Conservation (phyloP, 2,888 invertebrate species). For the Zonitis immaculata region DNA sequence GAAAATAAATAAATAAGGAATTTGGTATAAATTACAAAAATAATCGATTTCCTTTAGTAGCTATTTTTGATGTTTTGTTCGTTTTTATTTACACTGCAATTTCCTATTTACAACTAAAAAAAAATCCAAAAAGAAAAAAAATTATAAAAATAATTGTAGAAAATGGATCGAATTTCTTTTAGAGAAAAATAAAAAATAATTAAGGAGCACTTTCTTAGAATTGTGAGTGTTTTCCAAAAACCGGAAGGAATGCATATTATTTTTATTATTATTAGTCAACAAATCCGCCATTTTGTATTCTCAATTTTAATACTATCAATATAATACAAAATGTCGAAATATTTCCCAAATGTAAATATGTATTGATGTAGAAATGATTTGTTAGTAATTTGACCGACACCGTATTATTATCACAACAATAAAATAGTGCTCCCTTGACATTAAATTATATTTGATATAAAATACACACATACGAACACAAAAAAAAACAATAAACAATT, state of each 20-base stretch:
- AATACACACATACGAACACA: constrained; percentile 2
- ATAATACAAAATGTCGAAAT: neutral
- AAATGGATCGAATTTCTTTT: constrained; percentile 4
- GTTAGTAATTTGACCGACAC: neutral
- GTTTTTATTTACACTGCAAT: constrained; percentile 12
- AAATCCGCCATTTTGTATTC: neutral
- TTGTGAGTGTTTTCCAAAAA: neutral
- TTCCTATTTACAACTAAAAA: constrained; percentile 9
- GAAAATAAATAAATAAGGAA: neutral
- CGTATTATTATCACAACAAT: constrained; percentile 7
- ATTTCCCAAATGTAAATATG: neutral
- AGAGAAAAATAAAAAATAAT: no score
- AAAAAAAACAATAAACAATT: constrained; percentile 2
- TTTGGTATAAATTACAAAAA: neutral
- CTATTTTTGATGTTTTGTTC: constrained; percentile 2
- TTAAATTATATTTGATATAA: neutral
- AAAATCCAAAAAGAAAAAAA: constrained; percentile 5
- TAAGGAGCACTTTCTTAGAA: constrained; percentile 13
- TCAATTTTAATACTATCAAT: neutral
- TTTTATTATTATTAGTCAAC: no score
- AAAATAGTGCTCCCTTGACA: constrained; percentile 10
- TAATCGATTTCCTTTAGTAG: neutral
- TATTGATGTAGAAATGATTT: neutral
- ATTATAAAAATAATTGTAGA: constrained; percentile 10
- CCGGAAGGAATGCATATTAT: neutral